These are phyloP conservation scores for Paedocypris sp. DNA, from an alignment of 2,113 vertebrate species.

Conservation along the genomic window DNA sequence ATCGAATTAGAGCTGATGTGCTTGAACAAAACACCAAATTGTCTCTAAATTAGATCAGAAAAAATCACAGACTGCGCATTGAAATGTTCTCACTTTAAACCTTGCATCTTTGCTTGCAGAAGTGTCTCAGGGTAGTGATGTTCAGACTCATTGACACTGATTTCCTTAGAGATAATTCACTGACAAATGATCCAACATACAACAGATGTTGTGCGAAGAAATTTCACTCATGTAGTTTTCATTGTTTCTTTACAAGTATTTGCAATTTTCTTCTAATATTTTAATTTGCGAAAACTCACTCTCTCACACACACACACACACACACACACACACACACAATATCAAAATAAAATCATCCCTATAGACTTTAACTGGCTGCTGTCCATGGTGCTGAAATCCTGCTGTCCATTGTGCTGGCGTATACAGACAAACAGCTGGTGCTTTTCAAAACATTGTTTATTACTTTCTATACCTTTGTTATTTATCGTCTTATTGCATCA, in stretches of 20 bases:
- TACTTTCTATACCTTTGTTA: too few relatives aligned
- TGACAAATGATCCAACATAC: constrained; percentile 10
- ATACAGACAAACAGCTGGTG: too few relatives aligned
- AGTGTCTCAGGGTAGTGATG: neutral
- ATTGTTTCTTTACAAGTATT: neutral
- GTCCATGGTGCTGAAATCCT: constrained; percentile 13
- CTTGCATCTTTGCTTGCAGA: neutral
- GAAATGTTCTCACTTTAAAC: neutral
- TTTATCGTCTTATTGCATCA: too few relatives aligned
- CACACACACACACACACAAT: too few relatives aligned
- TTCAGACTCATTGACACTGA: constrained; percentile 11
- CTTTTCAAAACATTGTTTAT: too few relatives aligned
- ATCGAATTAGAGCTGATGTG: neutral
- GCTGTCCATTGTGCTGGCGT: neutral
- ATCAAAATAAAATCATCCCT: too few relatives aligned
- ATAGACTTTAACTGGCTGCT: neutral
- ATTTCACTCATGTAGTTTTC: constrained; percentile 7
- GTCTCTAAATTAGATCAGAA: neutral
- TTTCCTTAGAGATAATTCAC: constrained; percentile 15
- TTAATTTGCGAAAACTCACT: too few relatives aligned
- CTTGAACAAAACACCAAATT: neutral
- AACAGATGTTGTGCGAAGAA: constrained; percentile 9
- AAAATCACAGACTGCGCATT: neutral
- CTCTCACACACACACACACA: too few relatives aligned
- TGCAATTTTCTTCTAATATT: neutral